Base-by-base conservation (phyloP, 2,888 invertebrate species). In the Coleophora deauratella region DNA sequence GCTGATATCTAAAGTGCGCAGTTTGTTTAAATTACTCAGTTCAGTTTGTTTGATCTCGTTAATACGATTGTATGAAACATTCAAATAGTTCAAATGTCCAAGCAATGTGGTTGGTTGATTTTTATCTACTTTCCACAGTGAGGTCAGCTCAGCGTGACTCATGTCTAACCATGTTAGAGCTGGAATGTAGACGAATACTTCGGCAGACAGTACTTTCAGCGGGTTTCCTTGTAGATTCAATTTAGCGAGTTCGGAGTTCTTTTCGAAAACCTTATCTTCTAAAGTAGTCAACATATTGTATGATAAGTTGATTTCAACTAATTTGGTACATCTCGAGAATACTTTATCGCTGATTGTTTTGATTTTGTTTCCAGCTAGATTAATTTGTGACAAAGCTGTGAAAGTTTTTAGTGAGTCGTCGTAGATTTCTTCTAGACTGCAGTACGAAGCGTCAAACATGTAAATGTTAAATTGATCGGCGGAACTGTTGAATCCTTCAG, bases 221-320 rank as follows among this genome's bases (percentile, higher is more conserved):
- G 91, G 91, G 71, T 94, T 95, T 10, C 91, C 91, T 51, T 91
- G 90, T 35, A 95, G 84, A 59, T 89, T 91, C 9, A 94, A 71
- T 68, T 87, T 90, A 21, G 78, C 88, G 43, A 94, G 75, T 47
- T 90, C 88, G 15, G 80, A 86, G 51, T 92, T 93, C 47, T 90
- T 88, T 52, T 85, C 86, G 64, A 94, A 93, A 45, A 90, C 80
- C 53, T 89, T 86, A 8, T 81, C 72, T 35, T 91, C 88, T 28
- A 94, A 66, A 13, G 84, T 84, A 7, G 77, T 73, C 38, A 95
- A 86, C 51, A 88, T 66, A 60, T 95, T 95, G 57, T 91, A 87
- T 28, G 93, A 91, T 33, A 94, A 77, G 61, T 94, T 92, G 41
- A 95, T 78, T 43, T 91, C 89, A 21, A 88, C 88, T 3, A 95